Evolutionary conservation across 2,113 vertebrate genomes (phyloP).

Genomic region (Epinephelus cyanopodus): DNA sequence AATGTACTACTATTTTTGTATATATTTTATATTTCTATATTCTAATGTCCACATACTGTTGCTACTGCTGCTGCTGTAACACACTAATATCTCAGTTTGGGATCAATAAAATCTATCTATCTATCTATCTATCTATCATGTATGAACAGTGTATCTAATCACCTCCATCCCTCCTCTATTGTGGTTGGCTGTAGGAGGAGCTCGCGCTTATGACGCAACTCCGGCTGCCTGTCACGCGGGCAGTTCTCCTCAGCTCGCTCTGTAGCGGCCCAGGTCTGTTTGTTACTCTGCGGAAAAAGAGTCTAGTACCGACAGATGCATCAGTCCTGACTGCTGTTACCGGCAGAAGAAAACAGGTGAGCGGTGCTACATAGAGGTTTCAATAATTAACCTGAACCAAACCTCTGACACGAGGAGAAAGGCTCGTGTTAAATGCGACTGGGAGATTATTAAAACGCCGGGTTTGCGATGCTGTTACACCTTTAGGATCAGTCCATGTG

Average conservation of each 20-base stretch:
- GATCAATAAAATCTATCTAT: no score
- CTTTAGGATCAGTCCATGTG: neutral
- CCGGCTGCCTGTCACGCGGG: neutral
- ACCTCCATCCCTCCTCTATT: neutral
- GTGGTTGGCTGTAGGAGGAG: constrained; percentile 22
- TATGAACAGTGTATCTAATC: no score
- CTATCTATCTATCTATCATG: no score
- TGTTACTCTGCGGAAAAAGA: neutral
- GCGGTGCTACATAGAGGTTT: neutral
- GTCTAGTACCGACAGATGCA: neutral
- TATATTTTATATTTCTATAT: no score
- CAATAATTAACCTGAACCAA: fast-evolving
- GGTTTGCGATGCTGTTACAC: neutral
- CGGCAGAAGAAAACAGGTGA: constrained; percentile 11
- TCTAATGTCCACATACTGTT: no score
- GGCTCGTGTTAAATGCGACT: neutral
- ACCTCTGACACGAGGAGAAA: neutral
- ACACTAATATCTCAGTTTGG: no score
- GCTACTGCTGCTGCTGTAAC: no score
- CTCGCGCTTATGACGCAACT: neutral
- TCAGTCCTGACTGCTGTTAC: neutral
- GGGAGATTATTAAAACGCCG: neutral
- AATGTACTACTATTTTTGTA: no score
- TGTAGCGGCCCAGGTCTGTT: neutral
- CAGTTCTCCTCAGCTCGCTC: no score